Base-by-base conservation (phyloP, 2,797 vertebrate species). In the Ciconia nigra region DNA sequence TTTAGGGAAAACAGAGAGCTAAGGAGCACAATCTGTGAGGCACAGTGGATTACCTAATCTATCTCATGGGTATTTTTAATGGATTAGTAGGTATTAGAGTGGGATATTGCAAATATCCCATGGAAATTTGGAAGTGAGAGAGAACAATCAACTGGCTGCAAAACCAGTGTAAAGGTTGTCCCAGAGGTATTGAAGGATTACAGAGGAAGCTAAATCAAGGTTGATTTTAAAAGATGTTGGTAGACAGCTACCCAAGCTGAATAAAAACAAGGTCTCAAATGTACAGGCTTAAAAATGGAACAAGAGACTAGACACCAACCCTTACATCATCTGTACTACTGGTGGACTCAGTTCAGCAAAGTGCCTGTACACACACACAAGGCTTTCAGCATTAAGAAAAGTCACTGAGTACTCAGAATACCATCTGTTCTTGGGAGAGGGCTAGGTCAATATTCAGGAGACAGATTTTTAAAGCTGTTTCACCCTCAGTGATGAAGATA, bases 71-170 rank as follows among this genome's bases (percentile, higher is more conserved):
- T 47, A 76, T 93, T 95, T 96, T 93, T 93, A 96, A 95, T 88
- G 70, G 92, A 97, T 97, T 96, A 95, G 91, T 78, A 79, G 77
- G 83, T 88, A 95, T 96, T 96, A 95, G 88, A 89, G 59, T 83
- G 83, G 89, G 81, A 95, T 96, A 89, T 69, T 83, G 90, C 87
- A 90, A 93, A 94, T 74, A 93, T 95, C 95, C 96, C 95, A 83
- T 90, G 89, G 92, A 97, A 97, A 96, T 95, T 94, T 94, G 88
- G 70, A 92, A 94, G 87, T 61, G 80, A 96, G 91, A 85, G 62
- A 93, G 94, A 95, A 95, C 89, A 95, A 95, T 95, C 96, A 94
- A 69, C 65, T 55, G 49, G 62, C 94, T 96, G 73, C 73, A 96
- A 87, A 79, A 90, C 65, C 52, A 94, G 59, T 44, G 74, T 94